Base-by-base conservation (phyloP, 2,113 vertebrate species). In the Saiga tatarica region DNA sequence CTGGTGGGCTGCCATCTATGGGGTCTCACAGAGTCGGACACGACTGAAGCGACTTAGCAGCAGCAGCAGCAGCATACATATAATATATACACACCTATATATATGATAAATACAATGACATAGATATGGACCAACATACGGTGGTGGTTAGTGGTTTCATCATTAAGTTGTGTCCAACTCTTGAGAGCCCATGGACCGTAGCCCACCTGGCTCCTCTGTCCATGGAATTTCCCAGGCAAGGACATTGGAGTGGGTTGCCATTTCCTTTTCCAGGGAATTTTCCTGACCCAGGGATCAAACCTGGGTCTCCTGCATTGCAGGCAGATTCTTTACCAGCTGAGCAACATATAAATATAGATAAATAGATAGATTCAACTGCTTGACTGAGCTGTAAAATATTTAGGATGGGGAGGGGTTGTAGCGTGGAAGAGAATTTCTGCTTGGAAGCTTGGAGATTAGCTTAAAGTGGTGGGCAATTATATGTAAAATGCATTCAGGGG, bases 111-210 rank as follows among this genome's bases (percentile, higher is more conserved):
- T n/a, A 17, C n/a, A 23, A 71, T 23, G n/a, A 6, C 67, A 36
- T 6, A 74, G 36, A 25, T 42, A 25, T 7, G 23, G 71, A 74
- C 36, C 21, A 14, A 26, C 21, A 8, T 14, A 7, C 1, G 0
- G 21, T 26, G 21, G 71, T 74, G 36, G 23, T 25, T 36, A 25
- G 67, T 23, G n/a, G 67, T 39, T 39, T 74, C 6, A 0, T 25
- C 36, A 42, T 14, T 25, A 42, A 76, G 71, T 42, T 3, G 0
- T 26, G 36, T 7, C 71, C 71, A 76, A 76, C 36, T 76, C 36
- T 42, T 42, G 1, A 0, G 36, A 76, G 71, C 71, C 36, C 36
- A 7, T 7, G 71, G 71, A 30, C 36, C 0, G 1, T 42, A 76
- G 71, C 71, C 71, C 71, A 26, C 23, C 39, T 26, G 71, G 39